Evolutionary conservation across 2,113 vertebrate species (phyloP), one percentile per base, ranked within the genome.

Genomic region (Rhinolophus ferrumequinum): DNA sequence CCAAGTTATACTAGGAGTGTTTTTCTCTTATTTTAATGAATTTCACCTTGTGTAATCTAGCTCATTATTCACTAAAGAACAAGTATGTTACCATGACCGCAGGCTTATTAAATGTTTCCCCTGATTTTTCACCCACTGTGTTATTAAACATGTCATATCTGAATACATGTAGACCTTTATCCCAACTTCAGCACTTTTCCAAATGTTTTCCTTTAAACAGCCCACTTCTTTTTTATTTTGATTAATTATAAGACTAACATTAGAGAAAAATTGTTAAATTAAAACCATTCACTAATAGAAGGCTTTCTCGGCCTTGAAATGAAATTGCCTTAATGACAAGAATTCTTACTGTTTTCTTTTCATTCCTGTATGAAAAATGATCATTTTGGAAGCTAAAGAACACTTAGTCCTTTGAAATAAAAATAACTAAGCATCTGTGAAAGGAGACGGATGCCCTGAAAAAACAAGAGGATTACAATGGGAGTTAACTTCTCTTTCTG

Each of bases 281-380:
- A 86, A 97, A 94, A 77, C 47, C 56, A 60, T 35, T 91, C 93
- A 82, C 64, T 66, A 60, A 70, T 52, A 90, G 50, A 94, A 96
- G 26, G 30, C 6, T 62, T 77, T 79, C 58, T 87, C 22, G 75
- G 41, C 18, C 85, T 83, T 96, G 50, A 86, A 80, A 69, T 86
- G 88, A 75, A 97, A 86, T 21, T 52, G 26, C 16, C 44, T 93
- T n/a, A 66, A 41, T 92, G 62, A 88, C 67, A 88, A 95, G 52
- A 94, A 85, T 86, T 88, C 38, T 93, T 91, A 38, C 28, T 85
- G 50, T 67, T 94, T 95, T 97, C 76, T 93, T 95, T 97, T 96
- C 52, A 89, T 70, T n/a, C 41, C 24, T 89, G 16, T 83, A 81
- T 96, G 73, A 97, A 88, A 95, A 96, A 94, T 76, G 69, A 96